Evolutionary conservation across 2,113 vertebrate species (phyloP), one percentile per base, ranked within the genome.

Genomic region (Alosa alosa): DNA sequence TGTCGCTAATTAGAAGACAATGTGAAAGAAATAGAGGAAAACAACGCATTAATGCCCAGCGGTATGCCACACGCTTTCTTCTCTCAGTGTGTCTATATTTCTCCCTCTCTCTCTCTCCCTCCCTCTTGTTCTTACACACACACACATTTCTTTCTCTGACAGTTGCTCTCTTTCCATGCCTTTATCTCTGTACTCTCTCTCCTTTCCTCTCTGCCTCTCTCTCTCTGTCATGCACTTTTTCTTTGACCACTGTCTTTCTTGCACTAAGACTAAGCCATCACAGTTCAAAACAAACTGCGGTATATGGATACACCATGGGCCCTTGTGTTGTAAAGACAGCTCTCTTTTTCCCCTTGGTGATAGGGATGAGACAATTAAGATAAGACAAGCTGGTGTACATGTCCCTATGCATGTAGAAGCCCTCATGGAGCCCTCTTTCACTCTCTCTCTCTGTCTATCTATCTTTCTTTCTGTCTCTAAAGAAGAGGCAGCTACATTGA

Each of bases 401-500:
- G 72, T 78, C 15, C 31, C 72, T 36, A 15, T 78, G 72, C 72
- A 78, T 78, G 72, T 78, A 36, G 5, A 41, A 39, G 72, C 31
- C 4, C 72, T 15, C 36, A 78, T 39, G 13, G 31, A 22, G 20
- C 8, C 50, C 50, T 52, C 50, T 52, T 52, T 52, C 81, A 84
- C 15, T 10, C 57, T 13, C 64, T 13, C 31, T 31, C 25, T 31
- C 64, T 10, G 25, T 31, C 64, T 31, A 4, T 31, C 49, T 6
- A 81, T 85, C 83, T 82, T 25, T 41, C 25, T 39, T 25, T 36
- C 55, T 83, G 31, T 64, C 82, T 83, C 82, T 49, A 1, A 49
- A 9, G 46, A 45, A 57, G 39, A 83, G 41, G 83, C 81, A 87
- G 60, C 44, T 44, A 52, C 50, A 84, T 75, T 84, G 86, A 87